Evolutionary conservation across 2,797 vertebrate genomes (phyloP).

Genomic region (Danionella dracula): DNA sequence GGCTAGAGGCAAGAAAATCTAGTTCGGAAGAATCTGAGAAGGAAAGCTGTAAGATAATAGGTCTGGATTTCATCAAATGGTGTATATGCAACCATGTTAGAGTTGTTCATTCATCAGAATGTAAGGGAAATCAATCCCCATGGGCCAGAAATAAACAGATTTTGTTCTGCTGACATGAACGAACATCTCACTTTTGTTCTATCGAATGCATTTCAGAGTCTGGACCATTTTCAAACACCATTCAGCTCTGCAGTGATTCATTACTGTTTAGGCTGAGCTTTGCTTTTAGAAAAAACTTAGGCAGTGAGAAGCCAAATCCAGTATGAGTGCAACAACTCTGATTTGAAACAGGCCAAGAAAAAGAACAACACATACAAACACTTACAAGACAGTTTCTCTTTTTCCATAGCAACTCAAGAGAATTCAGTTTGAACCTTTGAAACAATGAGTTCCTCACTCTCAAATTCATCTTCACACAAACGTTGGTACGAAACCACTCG

Average conservation of each 20-base stretch:
- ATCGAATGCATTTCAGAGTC: neutral
- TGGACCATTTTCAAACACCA: neutral
- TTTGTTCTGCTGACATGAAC: constrained; percentile 20
- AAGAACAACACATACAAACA: neutral
- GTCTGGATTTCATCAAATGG: neutral
- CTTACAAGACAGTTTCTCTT: neutral
- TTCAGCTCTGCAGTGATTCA: neutral
- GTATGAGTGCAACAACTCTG: neutral
- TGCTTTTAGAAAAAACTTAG: neutral
- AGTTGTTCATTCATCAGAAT: constrained; percentile 3
- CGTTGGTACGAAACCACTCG: constrained; percentile 14
- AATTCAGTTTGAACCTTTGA: no score
- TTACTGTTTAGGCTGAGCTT: neutral
- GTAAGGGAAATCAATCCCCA: constrained; percentile 18
- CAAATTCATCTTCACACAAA: neutral
- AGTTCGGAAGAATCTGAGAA: neutral
- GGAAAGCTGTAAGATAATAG: neutral
- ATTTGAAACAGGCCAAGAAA: neutral
- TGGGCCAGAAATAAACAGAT: constrained; percentile 16
- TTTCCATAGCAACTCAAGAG: neutral
- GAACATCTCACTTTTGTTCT: neutral
- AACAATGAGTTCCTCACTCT: neutral
- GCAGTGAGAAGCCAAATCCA: constrained; percentile 14
- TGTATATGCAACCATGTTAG: neutral
- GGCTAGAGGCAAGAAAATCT: neutral